Percentiles rank a stretch among this genome's conserved stretches.
phyloP scores from a whole-genome alignment of 23 tunicate species.

The Botrylloides violaceus region DNA sequence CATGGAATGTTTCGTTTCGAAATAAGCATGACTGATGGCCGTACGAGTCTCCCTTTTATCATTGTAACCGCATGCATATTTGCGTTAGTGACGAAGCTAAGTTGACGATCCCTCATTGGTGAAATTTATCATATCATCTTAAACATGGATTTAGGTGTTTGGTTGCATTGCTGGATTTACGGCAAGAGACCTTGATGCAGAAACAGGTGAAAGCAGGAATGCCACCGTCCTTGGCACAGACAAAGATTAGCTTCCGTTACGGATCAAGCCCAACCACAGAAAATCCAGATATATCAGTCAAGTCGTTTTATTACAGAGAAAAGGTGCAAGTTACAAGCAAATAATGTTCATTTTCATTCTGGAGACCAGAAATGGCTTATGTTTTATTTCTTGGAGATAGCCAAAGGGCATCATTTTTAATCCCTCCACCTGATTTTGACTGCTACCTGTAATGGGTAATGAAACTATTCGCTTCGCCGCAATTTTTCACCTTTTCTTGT shows the following conservation, averaged over 20 bases:
- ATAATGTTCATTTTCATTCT: not conserved
- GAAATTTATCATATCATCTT: not conserved
- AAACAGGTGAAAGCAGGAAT: conserved; percentile 6
- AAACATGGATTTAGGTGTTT: conserved; percentile 18
- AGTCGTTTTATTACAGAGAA: conserved; percentile 57
- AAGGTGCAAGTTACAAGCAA: conserved; percentile 24
- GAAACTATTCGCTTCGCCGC: not conserved
- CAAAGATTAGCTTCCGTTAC: not conserved
- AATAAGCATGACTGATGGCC: no score
- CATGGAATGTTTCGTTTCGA: not conserved
- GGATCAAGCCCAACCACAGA: conserved; percentile 23
- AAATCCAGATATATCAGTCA: conserved; percentile 28
- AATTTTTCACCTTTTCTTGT: not conserved
- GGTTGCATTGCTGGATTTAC: conserved; percentile 7
- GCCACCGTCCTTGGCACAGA: not conserved
- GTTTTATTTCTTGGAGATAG: not conserved
- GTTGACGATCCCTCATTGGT: not conserved
- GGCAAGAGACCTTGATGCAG: not conserved
- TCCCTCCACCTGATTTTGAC: not conserved
- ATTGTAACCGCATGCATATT: no score
- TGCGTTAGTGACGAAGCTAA: no score
- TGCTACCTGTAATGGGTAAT: not conserved
- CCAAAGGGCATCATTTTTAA: not conserved
- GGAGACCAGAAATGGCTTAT: not conserved
- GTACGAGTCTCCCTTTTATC: no score